A percentile compares a stretch with the other conserved stretches of the same genome.
Evolutionary conservation across 2,888 invertebrate species (phyloP).

Genomic region (Plebejus argus): DNA sequence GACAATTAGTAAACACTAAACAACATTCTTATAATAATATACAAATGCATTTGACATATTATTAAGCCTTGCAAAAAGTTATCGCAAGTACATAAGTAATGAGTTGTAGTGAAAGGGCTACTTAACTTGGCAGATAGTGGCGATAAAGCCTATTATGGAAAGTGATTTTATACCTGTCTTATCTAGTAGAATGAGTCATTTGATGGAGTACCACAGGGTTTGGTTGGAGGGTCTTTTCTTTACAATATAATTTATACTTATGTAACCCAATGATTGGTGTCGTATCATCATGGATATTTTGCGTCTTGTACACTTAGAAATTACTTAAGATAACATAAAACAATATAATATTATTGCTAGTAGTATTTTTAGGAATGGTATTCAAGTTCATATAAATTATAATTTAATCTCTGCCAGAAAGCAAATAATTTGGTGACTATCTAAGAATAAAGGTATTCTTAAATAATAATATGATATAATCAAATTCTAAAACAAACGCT

Average conservation of each 20-base stretch:
- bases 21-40: background rate
- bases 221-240: background rate
- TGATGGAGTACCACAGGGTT: background rate
- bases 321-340: background rate
- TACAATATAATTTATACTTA: background rate
- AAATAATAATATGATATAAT: background rate
- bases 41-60: background rate
- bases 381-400: background rate
- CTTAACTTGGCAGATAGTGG: conserved; percentile 9
- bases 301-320: background rate
- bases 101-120: background rate
- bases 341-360: background rate
- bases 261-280: background rate
- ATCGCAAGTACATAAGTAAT: background rate
- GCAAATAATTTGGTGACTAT: background rate
- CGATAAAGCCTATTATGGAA: conserved; percentile 8
- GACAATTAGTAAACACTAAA: too few relatives aligned
- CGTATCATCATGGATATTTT: background rate
- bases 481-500: background rate
- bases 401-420: background rate
- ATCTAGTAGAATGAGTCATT: background rate
- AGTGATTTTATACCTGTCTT: conserved; percentile 12
- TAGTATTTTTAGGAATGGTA: background rate
- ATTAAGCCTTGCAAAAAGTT: conserved; percentile 4
- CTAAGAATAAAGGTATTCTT: background rate